These are phyloP conservation scores for Ophion slaviceki DNA, from an alignment of 2,888 invertebrate species.

Conservation along the genomic window DNA sequence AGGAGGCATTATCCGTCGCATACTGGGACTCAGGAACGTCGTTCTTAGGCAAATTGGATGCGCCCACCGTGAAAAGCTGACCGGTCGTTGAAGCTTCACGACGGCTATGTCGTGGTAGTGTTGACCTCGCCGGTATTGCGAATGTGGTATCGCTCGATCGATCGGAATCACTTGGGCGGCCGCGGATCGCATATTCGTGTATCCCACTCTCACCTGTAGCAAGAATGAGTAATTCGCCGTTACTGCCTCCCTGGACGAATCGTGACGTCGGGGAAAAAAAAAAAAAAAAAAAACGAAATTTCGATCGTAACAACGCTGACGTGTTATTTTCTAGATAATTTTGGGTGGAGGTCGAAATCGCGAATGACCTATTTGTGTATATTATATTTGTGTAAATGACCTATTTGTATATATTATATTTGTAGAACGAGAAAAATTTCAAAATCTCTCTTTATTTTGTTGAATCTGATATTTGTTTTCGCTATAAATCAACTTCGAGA, in stretches of 20 bases:
- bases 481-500: too few species aligned
- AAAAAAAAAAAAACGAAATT: not conserved
- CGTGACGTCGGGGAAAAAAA: not conserved
- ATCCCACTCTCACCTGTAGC: slow-evolving; percentile 66
- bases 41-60: slow-evolving; percentile 18
- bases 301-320: too few species aligned
- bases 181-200: slow-evolving; percentile 52
- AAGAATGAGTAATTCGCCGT: not conserved
- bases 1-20: too few species aligned
- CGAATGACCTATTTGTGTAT: too few species aligned
- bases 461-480: too few species aligned
- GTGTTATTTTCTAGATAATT: too few species aligned
- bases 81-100: slow-evolving; percentile 69
- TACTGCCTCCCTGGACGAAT: not conserved
- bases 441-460: too few species aligned
- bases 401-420: too few species aligned
- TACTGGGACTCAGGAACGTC: too few species aligned
- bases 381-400: too few species aligned
- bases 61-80: slow-evolving; percentile 56
- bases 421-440: too few species aligned
- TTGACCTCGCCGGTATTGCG: slow-evolving; percentile 73
- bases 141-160: slow-evolving; percentile 72
- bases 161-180: slow-evolving; percentile 66
- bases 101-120: slow-evolving; percentile 79
- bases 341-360: too few species aligned